Base-by-base conservation (phyloP, 1,140 invertebrate genomes). In the Trigoniulus corallinus region DNA sequence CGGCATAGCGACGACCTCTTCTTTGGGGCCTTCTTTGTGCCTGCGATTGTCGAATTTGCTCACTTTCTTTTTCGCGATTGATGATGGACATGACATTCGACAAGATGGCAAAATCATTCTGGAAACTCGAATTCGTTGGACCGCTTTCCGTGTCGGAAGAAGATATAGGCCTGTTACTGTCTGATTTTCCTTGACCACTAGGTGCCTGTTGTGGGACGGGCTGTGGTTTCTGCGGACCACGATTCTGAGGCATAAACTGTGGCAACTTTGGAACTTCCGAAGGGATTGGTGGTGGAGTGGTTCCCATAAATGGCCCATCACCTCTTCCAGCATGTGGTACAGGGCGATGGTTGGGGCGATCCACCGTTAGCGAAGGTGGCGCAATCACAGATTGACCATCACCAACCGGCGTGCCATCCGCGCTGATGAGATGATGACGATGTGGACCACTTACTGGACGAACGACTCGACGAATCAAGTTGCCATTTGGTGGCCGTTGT, bases 211-310 rank as follows among this genome's bases (percentile, higher is more conserved):
- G 41, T 4, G 4, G 21, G 4, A 43, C 13, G 41, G 4, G 4
- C 15, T 7, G 21, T 22, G 20, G 23, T 3, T 7, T 43, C 18
- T n/a, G 15, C 4, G 18, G 15, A 24, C 2, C 4, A 13, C 22
- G n/a, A 22, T n/a, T 15, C 3, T 20, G 27, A 7, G 3, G 25
- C 20, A 21, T 12, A 37, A 48, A 34, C 27, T 48, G 47, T 3
- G 29, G 25, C 10, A 47, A 25, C 21, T 3, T 12, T 15, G 47
- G 47, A 7, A 48, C 20, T 20, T 48, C n/a, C 23, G 21, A 18
- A n/a, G 47, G 47, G 10, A 48, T 22, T n/a, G 47, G 47, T 20
- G 47, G 47, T 20, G 47, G 47, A 4, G 10, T 29, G 7, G 21
- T 4, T 18, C 47, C 47, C 20, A 21, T 29, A 22, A 18, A 48